phyloP scores from a whole-genome alignment of 2,797 vertebrate genomes.

The Gallinago stenura region DNA sequence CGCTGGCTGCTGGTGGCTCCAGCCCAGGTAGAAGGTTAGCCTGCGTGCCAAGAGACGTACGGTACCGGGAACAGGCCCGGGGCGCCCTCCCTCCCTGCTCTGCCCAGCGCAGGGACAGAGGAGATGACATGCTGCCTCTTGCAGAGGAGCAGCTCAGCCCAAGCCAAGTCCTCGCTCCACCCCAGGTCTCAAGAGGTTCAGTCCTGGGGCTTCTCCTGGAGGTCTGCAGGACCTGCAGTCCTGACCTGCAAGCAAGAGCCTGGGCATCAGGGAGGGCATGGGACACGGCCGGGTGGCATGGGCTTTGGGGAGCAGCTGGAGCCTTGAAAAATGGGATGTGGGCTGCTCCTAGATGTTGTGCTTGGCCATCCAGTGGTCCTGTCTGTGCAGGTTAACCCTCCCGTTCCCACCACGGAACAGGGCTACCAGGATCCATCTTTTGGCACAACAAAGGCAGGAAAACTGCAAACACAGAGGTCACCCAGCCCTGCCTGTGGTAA shows the following conservation, averaged over 20 bases:
- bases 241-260: rapidly evolving
- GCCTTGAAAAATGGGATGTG: neutral
- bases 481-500: neutral
- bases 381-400: neutral
- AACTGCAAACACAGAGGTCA: neutral
- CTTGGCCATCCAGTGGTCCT: neutral
- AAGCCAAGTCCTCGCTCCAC: neutral
- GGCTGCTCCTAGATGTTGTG: neutral
- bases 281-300: rapidly evolving
- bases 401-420: rapidly evolving
- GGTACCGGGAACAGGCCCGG: neutral
- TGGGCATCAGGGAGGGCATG: neutral
- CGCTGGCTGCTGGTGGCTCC: neutral
- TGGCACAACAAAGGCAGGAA: neutral
- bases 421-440: neutral
- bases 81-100: neutral
- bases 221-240: neutral
- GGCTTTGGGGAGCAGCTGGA: neutral
- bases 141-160: neutral
- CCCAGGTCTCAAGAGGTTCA: neutral
- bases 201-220: neutral
- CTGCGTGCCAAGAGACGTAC: neutral
- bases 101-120: neutral
- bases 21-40: neutral
- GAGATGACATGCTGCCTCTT: neutral